Evolutionary conservation across 2,113 vertebrate species (phyloP).

Genomic region (Petroica traversi): DNA sequence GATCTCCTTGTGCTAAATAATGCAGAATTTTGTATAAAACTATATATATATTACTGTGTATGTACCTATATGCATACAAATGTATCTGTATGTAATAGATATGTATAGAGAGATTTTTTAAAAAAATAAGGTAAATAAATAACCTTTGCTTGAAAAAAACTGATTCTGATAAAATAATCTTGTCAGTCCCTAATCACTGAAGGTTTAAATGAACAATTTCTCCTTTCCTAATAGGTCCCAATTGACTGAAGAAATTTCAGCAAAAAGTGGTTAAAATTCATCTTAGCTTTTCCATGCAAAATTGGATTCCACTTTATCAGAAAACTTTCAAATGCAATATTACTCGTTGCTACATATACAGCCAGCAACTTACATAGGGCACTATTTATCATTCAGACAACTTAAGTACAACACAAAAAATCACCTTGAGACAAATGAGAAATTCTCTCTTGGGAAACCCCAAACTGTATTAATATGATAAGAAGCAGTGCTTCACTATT

Average conservation of each 20-base stretch:
- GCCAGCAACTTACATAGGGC: slow-evolving; percentile 62
- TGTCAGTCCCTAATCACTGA: neutral
- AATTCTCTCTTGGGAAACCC: slow-evolving; percentile 64
- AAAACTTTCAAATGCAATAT: slow-evolving; percentile 71
- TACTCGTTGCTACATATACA: slow-evolving; percentile 59
- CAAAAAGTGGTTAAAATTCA: slow-evolving; percentile 67
- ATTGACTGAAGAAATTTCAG: slow-evolving; percentile 56
- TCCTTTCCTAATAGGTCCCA: slow-evolving; percentile 40
- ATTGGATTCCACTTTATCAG: slow-evolving; percentile 74
- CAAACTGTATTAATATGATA: slow-evolving; percentile 75
- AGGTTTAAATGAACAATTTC: neutral
- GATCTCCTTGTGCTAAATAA: neutral
- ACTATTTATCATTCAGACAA: slow-evolving; percentile 79
- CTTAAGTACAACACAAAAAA: slow-evolving; percentile 66
- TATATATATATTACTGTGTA: no score
- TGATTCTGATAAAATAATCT: neutral
- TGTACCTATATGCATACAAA: neutral
- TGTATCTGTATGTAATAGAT: neutral
- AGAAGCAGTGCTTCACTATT: slow-evolving; percentile 54
- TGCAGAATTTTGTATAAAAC: neutral
- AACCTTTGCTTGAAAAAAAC: neutral
- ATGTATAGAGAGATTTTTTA: fast-evolving
- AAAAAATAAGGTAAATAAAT: neutral
- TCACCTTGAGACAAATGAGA: slow-evolving; percentile 74
- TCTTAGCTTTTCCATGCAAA: slow-evolving; percentile 63